These are phyloP conservation scores for Cariama cristata DNA, from an alignment of 2,113 vertebrate genomes.

Conservation along the genomic window DNA sequence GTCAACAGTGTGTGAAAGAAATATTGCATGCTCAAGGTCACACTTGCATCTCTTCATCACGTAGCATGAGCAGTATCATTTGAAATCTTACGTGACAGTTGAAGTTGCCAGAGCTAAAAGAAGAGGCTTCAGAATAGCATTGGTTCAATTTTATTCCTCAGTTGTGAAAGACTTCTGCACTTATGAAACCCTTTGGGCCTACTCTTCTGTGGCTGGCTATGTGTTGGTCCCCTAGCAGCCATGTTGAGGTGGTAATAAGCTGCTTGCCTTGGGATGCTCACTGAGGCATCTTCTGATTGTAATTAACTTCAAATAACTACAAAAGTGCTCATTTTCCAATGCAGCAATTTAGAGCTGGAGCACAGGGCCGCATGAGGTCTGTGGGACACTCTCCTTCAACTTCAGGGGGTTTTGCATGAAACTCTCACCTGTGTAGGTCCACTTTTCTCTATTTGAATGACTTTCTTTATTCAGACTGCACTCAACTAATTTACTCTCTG, in stretches of 20 bases:
- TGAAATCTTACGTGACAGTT: constrained; percentile 9
- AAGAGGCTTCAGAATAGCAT: background rate
- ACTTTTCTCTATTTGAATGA: background rate
- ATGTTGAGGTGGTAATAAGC: background rate
- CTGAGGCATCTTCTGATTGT: background rate
- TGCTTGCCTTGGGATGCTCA: background rate
- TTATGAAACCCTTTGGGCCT: background rate
- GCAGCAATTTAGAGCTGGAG: background rate
- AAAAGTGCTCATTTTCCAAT: background rate
- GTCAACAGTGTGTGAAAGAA: constrained; percentile 31
- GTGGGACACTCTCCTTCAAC: background rate
- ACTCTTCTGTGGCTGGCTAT: background rate
- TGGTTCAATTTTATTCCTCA: constrained; percentile 15
- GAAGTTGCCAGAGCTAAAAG: constrained; percentile 8
- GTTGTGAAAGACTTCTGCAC: background rate
- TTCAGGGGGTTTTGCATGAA: background rate
- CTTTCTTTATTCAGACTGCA: background rate
- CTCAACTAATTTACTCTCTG: background rate
- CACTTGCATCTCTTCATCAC: background rate
- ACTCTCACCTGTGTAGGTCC: background rate
- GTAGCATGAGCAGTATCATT: constrained; percentile 1
- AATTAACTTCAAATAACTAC: background rate
- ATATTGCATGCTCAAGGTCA: constrained; percentile 41
- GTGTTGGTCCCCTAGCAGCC: background rate
- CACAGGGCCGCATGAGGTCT: background rate